Evolutionary conservation across 2,113 vertebrate species (phyloP), one percentile per base, ranked within the genome.

Genomic region (Bubo bubo): DNA sequence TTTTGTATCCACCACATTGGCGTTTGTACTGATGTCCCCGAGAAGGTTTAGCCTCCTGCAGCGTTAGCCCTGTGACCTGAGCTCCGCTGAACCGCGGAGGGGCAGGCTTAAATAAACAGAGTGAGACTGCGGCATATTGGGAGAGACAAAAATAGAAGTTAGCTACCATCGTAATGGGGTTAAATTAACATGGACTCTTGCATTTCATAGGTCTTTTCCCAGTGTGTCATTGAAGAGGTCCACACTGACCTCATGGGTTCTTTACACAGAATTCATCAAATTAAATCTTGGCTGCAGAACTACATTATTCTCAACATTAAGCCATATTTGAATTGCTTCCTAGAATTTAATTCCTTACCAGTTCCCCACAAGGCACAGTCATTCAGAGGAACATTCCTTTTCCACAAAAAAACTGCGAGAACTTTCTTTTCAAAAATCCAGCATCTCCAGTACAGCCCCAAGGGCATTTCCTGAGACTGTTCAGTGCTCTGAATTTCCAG

Each of bases 121-220:
- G 35, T 8, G 35, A 35, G 35, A 7, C 35, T 35, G 35, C 35
- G 35, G 35, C 35, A 35, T 35, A 35, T 35, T 56, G 67, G 20
- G 52, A 85, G 47, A 47, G 20, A 55, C 3, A 82, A 71, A 35
- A 59, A 15, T 3, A 63, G 26, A 60, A 10, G 17, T 12, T 67
- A 75, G 6, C 10, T 73, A 2, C 45, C 7, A 30, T 45, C 1
- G 0, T 7, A 50, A 70, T 5, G 17, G n/a, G 12, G 22, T 71
- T 47, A 68, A 56, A 64, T 55, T 32, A 53, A 77, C 19, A 70
- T 9, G 7, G 9, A 75, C 17, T 19, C 2, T 9, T 47, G n/a
- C 5, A 9, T 75, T 71, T 35, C 6, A 0, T 24, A 3, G 0
- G 0, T 11, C 17, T 81, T 80, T 66, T 12, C 19, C 12, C 16